Conservation (phyloP, 53 echinoderm and acorn worm species). For the Astropecten irregularis region DNA sequence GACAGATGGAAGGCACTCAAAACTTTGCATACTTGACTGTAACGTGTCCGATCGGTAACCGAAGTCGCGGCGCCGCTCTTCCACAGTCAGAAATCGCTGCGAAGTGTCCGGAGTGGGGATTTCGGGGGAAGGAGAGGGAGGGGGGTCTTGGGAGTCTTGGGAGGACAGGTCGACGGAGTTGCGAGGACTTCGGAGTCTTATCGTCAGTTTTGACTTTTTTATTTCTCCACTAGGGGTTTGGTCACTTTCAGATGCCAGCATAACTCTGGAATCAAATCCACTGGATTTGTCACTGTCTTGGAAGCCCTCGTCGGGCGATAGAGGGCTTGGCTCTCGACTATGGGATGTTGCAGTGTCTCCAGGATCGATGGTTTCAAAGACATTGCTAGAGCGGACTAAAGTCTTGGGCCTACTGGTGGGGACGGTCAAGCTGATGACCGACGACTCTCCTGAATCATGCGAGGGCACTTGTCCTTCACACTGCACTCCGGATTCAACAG, state of each 20-base stretch:
- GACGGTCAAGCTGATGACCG: slow-evolving; percentile 20
- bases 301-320: slow-evolving; percentile 92
- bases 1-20: slow-evolving; percentile 64
- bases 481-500: slow-evolving; percentile 60
- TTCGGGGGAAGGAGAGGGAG: background rate
- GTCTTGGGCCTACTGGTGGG: slow-evolving; percentile 33
- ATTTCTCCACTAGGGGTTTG: background rate
- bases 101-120: background rate
- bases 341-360: background rate
- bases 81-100: slow-evolving; percentile 28
- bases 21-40: slow-evolving; percentile 54
- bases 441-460: background rate
- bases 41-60: slow-evolving; percentile 58
- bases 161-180: slow-evolving; percentile 21
- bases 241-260: background rate
- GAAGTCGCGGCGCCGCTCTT: slow-evolving; percentile 53
- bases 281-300: slow-evolving; percentile 68
- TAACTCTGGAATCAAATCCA: background rate
- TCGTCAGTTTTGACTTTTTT: slow-evolving; percentile 42
- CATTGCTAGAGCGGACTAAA: slow-evolving; percentile 32
- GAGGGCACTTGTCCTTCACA: slow-evolving; percentile 13
- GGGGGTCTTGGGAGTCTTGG: background rate
- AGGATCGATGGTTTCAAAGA: slow-evolving; percentile 44
- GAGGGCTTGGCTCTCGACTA: slow-evolving; percentile 39
- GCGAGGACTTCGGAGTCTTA: slow-evolving; percentile 24